Evolutionary conservation across 2,888 invertebrate species (phyloP).

Genomic region (Eubasilissa splendida): DNA sequence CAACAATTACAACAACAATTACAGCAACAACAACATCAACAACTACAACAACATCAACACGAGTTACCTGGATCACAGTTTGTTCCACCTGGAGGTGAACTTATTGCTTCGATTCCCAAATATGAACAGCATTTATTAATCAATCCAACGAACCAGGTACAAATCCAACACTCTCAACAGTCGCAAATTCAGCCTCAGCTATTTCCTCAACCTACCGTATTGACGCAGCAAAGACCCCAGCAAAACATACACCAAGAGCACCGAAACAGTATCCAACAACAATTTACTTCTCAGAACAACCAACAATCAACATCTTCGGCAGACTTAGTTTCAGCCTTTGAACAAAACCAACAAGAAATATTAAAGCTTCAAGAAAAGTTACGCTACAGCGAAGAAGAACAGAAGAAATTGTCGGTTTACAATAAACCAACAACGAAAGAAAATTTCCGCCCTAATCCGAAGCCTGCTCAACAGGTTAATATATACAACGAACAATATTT

Average conservation of each 20-base stretch:
- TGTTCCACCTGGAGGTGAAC: conserved; percentile 79
- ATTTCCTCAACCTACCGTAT: conserved; percentile 60
- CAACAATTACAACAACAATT: conserved; percentile 63
- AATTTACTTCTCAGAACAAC: neutral
- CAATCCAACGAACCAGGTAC: conserved; percentile 58
- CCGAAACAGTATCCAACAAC: conserved; percentile 60
- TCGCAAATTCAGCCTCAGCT: conserved; percentile 63
- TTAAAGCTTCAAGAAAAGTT: conserved; percentile 69
- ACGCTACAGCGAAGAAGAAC: conserved; percentile 60
- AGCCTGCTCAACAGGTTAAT: conserved; percentile 38
- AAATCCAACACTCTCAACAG: conserved; percentile 62
- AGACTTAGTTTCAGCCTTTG: conserved; percentile 61
- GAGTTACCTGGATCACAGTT: conserved; percentile 69
- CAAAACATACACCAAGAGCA: conserved; percentile 63
- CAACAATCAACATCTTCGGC: conserved; percentile 28
- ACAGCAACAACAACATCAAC: conserved; percentile 65
- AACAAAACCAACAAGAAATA: conserved; percentile 72
- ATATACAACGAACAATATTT: conserved; percentile 52
- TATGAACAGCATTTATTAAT: conserved; percentile 78
- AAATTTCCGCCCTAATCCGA: conserved; percentile 9
- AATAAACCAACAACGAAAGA: conserved; percentile 36
- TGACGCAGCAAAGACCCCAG: conserved; percentile 60
- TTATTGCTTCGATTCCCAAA: conserved; percentile 84
- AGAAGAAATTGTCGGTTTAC: conserved; percentile 49
- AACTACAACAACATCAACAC: conserved; percentile 67